Evolutionary conservation across 2,888 invertebrate genomes (phyloP).

Genomic region (Coenonympha glycerion): DNA sequence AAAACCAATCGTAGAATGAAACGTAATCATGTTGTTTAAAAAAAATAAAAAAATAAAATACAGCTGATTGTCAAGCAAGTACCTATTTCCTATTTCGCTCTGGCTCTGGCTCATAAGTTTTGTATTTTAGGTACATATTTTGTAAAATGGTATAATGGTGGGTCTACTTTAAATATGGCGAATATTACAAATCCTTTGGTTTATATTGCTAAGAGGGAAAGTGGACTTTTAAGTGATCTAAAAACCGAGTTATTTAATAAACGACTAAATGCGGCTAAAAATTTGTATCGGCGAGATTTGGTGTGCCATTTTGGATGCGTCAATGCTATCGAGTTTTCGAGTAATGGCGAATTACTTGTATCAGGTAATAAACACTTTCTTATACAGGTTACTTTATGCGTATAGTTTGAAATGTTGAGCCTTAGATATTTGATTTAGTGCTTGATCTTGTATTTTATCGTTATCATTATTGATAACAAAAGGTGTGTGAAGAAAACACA

Average conservation of each 20-base stretch:
- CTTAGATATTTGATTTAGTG: not conserved
- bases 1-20: too few relatives aligned
- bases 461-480: conserved; percentile 18
- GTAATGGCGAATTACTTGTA: conserved; percentile 88
- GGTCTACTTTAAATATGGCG: conserved; percentile 63
- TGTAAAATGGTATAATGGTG: too few relatives aligned
- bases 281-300: conserved; percentile 88
- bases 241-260: conserved; percentile 77
- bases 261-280: conserved; percentile 81
- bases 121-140: too few relatives aligned
- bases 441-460: conserved; percentile 14
- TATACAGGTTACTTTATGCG: not conserved
- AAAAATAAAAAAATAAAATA: conserved; percentile 66
- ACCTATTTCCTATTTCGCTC: too few relatives aligned
- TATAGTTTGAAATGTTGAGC: not conserved
- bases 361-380: conserved; percentile 79
- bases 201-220: conserved; percentile 78
- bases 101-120: conserved; percentile 33
- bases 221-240: conserved; percentile 74
- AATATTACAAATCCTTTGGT: conserved; percentile 75
- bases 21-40: conserved; percentile 54
- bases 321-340: conserved; percentile 96
- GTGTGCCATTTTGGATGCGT: conserved; percentile 96
- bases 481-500: conserved; percentile 14
- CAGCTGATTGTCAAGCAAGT: conserved; percentile 59